Base-by-base conservation (phyloP, 2,888 invertebrate species). In the Axea sp. region DNA sequence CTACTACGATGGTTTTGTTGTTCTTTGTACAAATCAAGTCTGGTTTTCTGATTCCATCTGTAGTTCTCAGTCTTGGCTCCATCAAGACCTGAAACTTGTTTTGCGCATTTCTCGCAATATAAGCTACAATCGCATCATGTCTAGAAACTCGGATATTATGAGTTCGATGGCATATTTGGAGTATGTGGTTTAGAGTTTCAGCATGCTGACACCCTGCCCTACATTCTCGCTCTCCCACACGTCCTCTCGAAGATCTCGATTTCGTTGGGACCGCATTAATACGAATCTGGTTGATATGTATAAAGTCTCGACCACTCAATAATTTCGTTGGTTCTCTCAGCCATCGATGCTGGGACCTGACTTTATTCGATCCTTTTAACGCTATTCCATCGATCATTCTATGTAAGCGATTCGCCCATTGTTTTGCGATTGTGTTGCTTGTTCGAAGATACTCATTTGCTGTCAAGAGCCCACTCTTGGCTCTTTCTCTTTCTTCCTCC, bases 181-280 rank as follows among this genome's bases (percentile, higher is more conserved):
- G 76, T 7, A 82, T 64, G 24, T 85, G 85, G 28, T 82, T 81
- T 12, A 82, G 76, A 0, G 85, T 84, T 71, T 85, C 84, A 19
- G 51, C 45, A 0, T 64, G 71, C 57, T 35, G 51, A 68, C 84
- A 85, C 5, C 82, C 83, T 1, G 81, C 83, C 22, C 84, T 77
- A 30, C 76, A 76, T 11, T 3, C 2, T 6, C 39, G 11, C 8
- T 76, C 49, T 1, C 24, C 2, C 15, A 1, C 39, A 3, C 78
- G 39, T 0, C 84, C 83, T 22, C 84, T 75, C 2, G 80, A 72
- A 0, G 75, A 79, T 26, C 84, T 53, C 0, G 83, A 73, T 14
- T 77, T 59, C 0, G 83, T 79, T 0, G 85, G 84, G 0, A 86
- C 69, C 3, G 82, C 77, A 43, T 84, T 84, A 0, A 86, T 83